These are phyloP conservation scores for Psococerastis gibbosa DNA, from an alignment of 2,888 invertebrate genomes.

Conservation along the genomic window DNA sequence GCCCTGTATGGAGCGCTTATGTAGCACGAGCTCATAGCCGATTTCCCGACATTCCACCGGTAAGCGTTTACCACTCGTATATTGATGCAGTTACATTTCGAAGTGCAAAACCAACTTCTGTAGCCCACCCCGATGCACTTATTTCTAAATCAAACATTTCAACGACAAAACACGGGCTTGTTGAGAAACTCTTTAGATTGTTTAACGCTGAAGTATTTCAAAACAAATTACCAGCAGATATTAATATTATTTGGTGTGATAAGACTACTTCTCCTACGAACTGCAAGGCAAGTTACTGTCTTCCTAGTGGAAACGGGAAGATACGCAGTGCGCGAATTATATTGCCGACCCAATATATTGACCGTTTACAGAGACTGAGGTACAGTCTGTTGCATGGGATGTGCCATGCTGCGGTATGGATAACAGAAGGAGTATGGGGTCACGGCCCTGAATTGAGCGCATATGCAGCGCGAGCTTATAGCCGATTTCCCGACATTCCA, in stretches of 20 bases:
- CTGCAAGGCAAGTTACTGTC: constrained; percentile 60
- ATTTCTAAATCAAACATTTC: constrained; percentile 49
- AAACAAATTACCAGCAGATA: constrained; percentile 40
- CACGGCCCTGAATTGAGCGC: constrained; percentile 72
- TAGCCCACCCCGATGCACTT: constrained; percentile 40
- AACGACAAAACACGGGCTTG: constrained; percentile 41
- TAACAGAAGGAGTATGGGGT: constrained; percentile 57
- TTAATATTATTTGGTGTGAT: constrained; percentile 55
- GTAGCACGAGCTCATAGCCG: constrained; percentile 42
- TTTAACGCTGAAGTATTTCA: constrained; percentile 62
- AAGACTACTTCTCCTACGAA: constrained; percentile 64
- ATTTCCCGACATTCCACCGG: constrained; percentile 65
- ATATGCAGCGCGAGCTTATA: constrained; percentile 56
- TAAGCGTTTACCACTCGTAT: constrained; percentile 70
- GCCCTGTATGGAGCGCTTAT: constrained; percentile 69
- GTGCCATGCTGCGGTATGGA: constrained; percentile 88
- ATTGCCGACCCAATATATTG: constrained; percentile 66
- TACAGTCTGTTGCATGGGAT: constrained; percentile 88
- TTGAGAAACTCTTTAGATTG: constrained; percentile 42
- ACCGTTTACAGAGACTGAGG: constrained; percentile 58
- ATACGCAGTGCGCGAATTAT: constrained; percentile 47
- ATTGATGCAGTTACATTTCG: no score
- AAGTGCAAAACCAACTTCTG: no score
- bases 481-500: constrained; percentile 58
- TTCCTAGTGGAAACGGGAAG: constrained; percentile 23